Evolutionary conservation across 2,797 vertebrate genomes (phyloP).

Genomic region (Chelidonichthys spinosus): DNA sequence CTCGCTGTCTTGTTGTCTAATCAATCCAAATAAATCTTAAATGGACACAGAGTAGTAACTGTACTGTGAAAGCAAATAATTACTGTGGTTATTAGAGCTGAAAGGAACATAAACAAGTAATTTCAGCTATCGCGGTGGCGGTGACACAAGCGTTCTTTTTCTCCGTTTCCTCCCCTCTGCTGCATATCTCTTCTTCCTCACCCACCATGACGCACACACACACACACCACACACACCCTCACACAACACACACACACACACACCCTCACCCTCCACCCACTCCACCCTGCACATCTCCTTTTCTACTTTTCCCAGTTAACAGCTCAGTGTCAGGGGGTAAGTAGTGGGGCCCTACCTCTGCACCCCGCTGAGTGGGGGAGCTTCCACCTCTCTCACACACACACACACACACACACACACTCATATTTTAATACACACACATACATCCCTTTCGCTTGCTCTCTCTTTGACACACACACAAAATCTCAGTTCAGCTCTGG

Average conservation of each 20-base stretch:
- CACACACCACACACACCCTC: constrained; percentile 3
- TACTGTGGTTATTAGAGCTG: constrained; percentile 69
- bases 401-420: background rate
- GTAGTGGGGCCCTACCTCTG: constrained; percentile 83
- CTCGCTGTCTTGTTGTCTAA: constrained; percentile 65
- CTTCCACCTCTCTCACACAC: constrained; percentile 41
- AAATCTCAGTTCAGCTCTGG: constrained; percentile 78
- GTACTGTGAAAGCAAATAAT: constrained; percentile 75
- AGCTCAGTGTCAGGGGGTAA: constrained; percentile 90
- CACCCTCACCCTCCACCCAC: constrained; percentile 6
- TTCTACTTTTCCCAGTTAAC: constrained; percentile 85
- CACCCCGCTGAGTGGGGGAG: constrained; percentile 59
- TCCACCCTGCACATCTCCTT: constrained; percentile 76
- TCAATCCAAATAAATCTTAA: constrained; percentile 72
- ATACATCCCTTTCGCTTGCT: background rate
- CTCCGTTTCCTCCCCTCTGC: constrained; percentile 14
- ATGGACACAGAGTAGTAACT: constrained; percentile 62
- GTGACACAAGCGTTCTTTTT: constrained; percentile 61
- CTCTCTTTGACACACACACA: background rate
- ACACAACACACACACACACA: constrained; percentile 12
- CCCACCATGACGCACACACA: background rate
- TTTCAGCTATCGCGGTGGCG: constrained; percentile 60
- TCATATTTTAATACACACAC: background rate
- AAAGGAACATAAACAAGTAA: constrained; percentile 77
- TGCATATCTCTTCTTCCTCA: background rate